Evolutionary conservation across 2,113 vertebrate genomes (phyloP).

Genomic region (Amia ocellicauda): DNA sequence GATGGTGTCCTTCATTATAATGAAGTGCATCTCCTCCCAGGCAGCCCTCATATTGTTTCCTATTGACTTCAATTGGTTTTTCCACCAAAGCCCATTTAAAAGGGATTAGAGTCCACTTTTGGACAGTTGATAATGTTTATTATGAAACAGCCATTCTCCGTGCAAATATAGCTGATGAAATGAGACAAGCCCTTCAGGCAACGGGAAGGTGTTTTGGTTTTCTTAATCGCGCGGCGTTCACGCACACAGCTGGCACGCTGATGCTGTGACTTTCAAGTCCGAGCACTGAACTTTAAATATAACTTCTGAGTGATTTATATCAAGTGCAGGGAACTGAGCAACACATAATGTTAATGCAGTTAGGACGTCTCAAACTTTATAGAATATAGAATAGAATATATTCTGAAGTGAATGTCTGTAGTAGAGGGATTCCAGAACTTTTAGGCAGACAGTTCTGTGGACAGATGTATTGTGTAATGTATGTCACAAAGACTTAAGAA

Average conservation of each 20-base stretch:
- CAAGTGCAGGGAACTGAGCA: too few species aligned
- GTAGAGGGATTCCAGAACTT: too few species aligned
- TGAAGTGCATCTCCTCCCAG: slow-evolving; percentile 15
- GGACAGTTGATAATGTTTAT: slow-evolving; percentile 19
- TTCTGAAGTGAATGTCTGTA: too few species aligned
- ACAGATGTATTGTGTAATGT: too few species aligned
- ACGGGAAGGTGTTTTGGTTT: slow-evolving; percentile 15
- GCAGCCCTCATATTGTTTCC: slow-evolving; percentile 19
- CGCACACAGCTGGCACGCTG: slow-evolving; percentile 10
- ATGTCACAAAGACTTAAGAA: too few species aligned
- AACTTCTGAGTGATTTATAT: too few species aligned
- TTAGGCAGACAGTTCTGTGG: too few species aligned
- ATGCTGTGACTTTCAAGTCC: neutral
- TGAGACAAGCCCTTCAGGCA: slow-evolving; percentile 15
- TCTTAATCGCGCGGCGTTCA: slow-evolving; percentile 35
- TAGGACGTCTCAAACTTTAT: too few species aligned
- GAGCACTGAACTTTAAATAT: neutral
- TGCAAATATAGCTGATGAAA: slow-evolving; percentile 29
- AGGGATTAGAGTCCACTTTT: slow-evolving; percentile 22
- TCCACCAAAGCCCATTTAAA: slow-evolving; percentile 17
- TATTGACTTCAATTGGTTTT: slow-evolving; percentile 17
- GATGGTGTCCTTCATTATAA: slow-evolving; percentile 14
- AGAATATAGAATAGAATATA: too few species aligned
- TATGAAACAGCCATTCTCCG: slow-evolving; percentile 9
- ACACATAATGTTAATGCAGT: too few species aligned